Percentiles rank a stretch among this genome's conserved stretches.
Conservation (phyloP, 2,113 vertebrate genomes). For the Anas platyrhynchos region DNA sequence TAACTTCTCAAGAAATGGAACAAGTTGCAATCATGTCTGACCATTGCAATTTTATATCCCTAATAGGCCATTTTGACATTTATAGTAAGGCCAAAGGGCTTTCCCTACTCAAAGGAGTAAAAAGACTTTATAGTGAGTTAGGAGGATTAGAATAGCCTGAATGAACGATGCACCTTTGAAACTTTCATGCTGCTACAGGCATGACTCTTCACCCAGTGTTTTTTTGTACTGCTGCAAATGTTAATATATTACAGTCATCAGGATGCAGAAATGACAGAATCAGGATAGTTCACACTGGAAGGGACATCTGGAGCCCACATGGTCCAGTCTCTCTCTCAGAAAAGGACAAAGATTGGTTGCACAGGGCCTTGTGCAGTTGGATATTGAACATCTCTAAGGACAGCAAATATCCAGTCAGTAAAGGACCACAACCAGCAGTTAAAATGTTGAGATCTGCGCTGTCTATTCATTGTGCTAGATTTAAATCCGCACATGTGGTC, state of each 20-base stretch:
- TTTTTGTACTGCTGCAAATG: not conserved
- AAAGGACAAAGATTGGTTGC: not conserved
- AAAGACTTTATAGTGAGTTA: not conserved
- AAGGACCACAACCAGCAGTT: not conserved
- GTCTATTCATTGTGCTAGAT: not conserved
- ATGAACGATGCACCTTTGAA: not conserved
- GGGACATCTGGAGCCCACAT: not conserved
- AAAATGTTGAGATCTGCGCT: not conserved
- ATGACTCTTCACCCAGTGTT: not conserved
- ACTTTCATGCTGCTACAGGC: accelerated
- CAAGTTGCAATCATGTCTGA: not conserved
- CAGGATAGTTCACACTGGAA: not conserved
- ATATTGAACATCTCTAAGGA: not conserved
- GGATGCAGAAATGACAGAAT: not conserved
- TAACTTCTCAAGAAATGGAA: not conserved
- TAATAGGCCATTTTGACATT: not conserved
- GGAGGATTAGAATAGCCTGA: not conserved
- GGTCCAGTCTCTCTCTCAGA: not conserved
- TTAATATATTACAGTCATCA: not conserved
- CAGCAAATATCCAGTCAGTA: not conserved
- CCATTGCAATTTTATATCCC: not conserved
- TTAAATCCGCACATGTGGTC: not conserved
- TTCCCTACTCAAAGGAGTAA: not conserved
- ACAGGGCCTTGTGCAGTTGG: not conserved
- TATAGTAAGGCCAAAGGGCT: not conserved